Percentiles rank a stretch among this genome's conserved stretches.
These are phyloP conservation scores for Abrostola tripartita DNA, from an alignment of 2,888 invertebrate genomes.

Conservation along the genomic window DNA sequence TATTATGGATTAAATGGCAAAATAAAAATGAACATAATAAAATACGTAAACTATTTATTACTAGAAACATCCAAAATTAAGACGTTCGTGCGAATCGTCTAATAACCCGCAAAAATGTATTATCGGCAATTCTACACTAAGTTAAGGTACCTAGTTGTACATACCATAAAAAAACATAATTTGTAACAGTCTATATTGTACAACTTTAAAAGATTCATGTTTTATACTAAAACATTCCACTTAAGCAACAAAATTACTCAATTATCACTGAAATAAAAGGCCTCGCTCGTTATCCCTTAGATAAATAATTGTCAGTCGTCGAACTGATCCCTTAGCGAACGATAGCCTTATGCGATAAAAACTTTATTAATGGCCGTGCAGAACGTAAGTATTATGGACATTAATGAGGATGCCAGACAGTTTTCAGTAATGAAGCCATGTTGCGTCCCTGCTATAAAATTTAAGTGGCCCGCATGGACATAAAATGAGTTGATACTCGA, in stretches of 20 bases:
- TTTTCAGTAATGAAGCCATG: conserved; percentile 69
- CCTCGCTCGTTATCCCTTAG: conserved; percentile 24
- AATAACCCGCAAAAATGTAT: too few relatives aligned
- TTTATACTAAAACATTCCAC: conserved; percentile 6
- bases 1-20: too few relatives aligned
- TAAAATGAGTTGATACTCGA: conserved; percentile 56
- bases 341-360: conserved; percentile 45
- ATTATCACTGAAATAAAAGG: conserved; percentile 19
- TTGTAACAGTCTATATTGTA: background rate
- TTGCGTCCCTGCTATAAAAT: conserved; percentile 67
- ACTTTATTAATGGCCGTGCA: conserved; percentile 50
- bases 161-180: too few relatives aligned
- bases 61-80: too few relatives aligned
- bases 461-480: conserved; percentile 65
- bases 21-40: too few relatives aligned
- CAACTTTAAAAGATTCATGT: background rate
- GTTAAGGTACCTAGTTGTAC: too few relatives aligned
- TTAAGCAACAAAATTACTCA: conserved; percentile 16
- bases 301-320: conserved; percentile 40
- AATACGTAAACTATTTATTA: too few relatives aligned
- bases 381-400: conserved; percentile 51
- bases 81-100: too few relatives aligned
- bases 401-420: conserved; percentile 58
- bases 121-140: too few relatives aligned
- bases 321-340: conserved; percentile 40